Evolutionary conservation across 2,113 vertebrate species (phyloP), one percentile per base, ranked within the genome.

Genomic region (Xiphophorus maculatus): DNA sequence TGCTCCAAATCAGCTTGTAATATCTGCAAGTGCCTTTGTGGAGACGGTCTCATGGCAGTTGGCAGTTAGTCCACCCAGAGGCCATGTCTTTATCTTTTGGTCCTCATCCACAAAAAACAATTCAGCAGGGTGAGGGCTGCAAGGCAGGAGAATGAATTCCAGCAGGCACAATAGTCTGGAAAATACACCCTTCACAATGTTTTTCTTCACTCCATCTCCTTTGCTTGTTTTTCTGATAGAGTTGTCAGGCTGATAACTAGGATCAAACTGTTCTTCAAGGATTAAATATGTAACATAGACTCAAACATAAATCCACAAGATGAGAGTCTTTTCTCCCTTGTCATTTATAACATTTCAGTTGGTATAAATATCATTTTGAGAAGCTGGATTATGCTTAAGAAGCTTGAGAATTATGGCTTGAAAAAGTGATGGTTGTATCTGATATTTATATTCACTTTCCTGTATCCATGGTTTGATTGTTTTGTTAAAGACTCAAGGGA

Each of bases 1-100:
- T 9, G 77, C 82, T 85, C 80, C 77, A 79, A 69, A 30, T 37
- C 73, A 62, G 69, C 17, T 71, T 76, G 66, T 82, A 77, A 81
- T 83, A 68, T 9, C 58, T 74, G 42, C 5, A 2, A 86, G 83
- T 71, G 82, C 76, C 83, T 84, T 84, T 12, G 14, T 73, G 81
- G 70, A 79, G 74, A 83, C 29, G 4, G 74, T 71, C 73, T 85
- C 17, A 1, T 48, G 68, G 63, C 22, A 75, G 37, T 72, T 76
- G 73, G 71, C 71, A 63, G 51, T 9, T n/a, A n/a, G 79, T 79
- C 86, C 76, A 70, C 37, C 15, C 75, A 82, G 81, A 82, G 76
- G 82, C 88, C 85, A 80, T 5, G 40, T 80, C 73, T 87, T 92
- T 90, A 94, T 93, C 93, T 93, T 88, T 93, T 94, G 93, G 93